phyloP scores from a whole-genome alignment of 2,113 vertebrate genomes.

The Suncus etruscus region DNA sequence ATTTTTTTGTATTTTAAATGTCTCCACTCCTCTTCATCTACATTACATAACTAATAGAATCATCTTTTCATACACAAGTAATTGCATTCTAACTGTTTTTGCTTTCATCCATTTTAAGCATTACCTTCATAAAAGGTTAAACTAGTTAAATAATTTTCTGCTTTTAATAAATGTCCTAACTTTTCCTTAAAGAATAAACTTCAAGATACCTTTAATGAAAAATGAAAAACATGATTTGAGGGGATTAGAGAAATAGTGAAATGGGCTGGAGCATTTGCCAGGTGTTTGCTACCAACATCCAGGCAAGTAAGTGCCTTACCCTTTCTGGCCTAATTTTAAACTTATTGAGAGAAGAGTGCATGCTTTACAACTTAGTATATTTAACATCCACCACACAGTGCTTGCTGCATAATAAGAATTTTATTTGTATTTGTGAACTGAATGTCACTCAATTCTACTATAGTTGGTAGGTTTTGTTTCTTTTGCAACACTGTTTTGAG shows the following conservation, averaged over 20 bases:
- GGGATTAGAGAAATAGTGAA: too few species aligned
- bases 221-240: neutral
- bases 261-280: too few species aligned
- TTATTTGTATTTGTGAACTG: neutral
- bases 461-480: neutral
- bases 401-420: neutral
- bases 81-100: neutral
- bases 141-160: neutral
- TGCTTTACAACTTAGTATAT: conserved; percentile 3
- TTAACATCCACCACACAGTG: neutral
- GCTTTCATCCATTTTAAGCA: neutral
- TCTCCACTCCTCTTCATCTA: neutral
- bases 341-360: neutral
- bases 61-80: neutral
- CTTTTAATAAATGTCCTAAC: neutral
- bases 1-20: neutral
- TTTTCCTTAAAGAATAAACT: neutral
- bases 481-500: conserved; percentile 28
- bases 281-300: too few species aligned
- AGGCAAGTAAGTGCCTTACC: too few species aligned
- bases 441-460: neutral
- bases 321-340: neutral
- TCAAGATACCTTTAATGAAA: neutral
- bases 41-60: neutral
- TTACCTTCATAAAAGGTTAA: conserved; percentile 10